phyloP scores from a whole-genome alignment of 2,797 vertebrate species.

The Enteromius treurensis region DNA sequence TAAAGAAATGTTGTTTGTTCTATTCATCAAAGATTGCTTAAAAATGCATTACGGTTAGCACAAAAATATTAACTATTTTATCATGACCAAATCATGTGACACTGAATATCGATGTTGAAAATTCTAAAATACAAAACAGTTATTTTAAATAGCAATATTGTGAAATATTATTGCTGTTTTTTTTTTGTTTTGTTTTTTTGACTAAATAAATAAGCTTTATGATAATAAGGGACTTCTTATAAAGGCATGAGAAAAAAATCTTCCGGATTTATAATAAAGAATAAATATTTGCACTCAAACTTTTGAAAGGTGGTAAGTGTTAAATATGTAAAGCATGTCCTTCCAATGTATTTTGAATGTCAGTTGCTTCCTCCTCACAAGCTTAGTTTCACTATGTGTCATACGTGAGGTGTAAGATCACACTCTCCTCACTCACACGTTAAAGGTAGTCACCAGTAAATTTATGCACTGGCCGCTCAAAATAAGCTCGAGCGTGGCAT shows the following conservation, averaged over 20 bases:
- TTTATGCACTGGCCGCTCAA: neutral
- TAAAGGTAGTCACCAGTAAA: neutral
- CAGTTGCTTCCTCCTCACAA: constrained; percentile 21
- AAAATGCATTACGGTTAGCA: neutral
- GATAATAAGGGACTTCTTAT: neutral
- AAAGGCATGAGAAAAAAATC: neutral
- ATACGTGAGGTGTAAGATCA: constrained; percentile 14
- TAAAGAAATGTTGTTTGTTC: neutral
- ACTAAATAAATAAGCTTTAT: neutral
- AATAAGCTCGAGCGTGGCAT: neutral
- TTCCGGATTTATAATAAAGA: neutral
- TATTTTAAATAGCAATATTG: neutral
- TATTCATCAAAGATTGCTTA: neutral
- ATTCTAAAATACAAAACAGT: neutral
- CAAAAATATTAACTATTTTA: neutral
- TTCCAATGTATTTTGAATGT: constrained; percentile 54
- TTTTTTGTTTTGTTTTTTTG: neutral
- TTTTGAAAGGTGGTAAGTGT: neutral
- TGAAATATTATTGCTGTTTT: neutral
- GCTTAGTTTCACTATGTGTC: constrained; percentile 43
- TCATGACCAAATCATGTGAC: neutral
- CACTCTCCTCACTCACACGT: neutral
- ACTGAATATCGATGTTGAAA: neutral
- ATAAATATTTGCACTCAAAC: neutral
- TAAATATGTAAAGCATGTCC: neutral